Conservation (phyloP, 2,888 invertebrate species). For the Scaptomyza polygonia region DNA sequence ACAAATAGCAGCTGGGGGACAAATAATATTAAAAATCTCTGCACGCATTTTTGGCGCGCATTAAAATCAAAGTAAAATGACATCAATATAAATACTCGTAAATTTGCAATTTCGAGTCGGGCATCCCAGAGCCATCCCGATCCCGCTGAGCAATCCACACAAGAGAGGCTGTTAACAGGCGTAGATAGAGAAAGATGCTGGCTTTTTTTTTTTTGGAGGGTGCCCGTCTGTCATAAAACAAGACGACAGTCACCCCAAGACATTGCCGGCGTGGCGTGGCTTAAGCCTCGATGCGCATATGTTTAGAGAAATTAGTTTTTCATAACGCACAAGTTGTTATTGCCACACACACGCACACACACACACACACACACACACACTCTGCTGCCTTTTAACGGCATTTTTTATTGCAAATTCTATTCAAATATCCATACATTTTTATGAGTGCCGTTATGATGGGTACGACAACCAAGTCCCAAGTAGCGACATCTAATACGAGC, state of each 20-base stretch:
- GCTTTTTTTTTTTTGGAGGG: constrained; percentile 22
- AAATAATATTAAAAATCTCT: constrained; percentile 75
- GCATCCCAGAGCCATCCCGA: constrained; percentile 33
- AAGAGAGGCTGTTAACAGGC: constrained; percentile 62
- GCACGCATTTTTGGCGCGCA: constrained; percentile 77
- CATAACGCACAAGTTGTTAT: constrained; percentile 81
- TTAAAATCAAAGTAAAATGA: constrained; percentile 81
- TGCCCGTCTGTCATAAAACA: constrained; percentile 59
- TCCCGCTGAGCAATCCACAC: constrained; percentile 47
- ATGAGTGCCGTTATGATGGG: constrained; percentile 52
- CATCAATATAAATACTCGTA: constrained; percentile 81
- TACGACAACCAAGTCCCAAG: constrained; percentile 26
- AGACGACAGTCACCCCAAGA: constrained; percentile 14
- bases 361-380: constrained; percentile 14
- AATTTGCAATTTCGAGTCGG: constrained; percentile 75
- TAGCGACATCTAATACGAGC: constrained; percentile 46
- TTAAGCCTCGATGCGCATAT: constrained; percentile 70
- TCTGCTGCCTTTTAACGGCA: constrained; percentile 75
- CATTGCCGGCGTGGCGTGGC: constrained; percentile 18
- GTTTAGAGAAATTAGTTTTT: constrained; percentile 82
- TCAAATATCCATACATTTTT: constrained; percentile 81
- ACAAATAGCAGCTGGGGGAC: too few species aligned
- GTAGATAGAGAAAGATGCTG: not conserved
- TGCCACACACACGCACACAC: constrained; percentile 53
- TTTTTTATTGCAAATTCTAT: constrained; percentile 82